phyloP scores from a whole-genome alignment of 2,888 invertebrate species.

The Heliconius charithonia region DNA sequence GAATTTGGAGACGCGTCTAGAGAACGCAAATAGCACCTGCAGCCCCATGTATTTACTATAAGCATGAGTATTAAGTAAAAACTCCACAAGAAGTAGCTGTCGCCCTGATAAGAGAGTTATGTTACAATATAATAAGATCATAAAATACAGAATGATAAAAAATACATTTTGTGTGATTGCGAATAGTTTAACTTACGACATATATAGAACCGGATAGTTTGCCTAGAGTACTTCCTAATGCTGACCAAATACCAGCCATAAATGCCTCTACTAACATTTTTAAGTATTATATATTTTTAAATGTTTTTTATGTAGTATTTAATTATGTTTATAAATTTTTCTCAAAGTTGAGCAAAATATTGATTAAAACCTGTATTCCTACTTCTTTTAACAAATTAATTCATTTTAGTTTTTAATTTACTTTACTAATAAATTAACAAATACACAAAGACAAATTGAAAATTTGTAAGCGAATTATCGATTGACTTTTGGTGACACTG shows the following conservation, averaged over 20 bases:
- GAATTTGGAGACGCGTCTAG: slow-evolving; percentile 84
- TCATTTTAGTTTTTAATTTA: background rate
- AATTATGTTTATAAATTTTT: background rate
- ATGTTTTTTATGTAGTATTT: background rate
- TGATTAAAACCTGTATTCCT: background rate
- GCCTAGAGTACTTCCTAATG: slow-evolving; percentile 85
- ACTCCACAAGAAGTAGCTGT: slow-evolving; percentile 68
- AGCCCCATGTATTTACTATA: slow-evolving; percentile 84
- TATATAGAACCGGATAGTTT: slow-evolving; percentile 83
- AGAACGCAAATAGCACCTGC: slow-evolving; percentile 85
- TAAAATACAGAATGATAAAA: background rate
- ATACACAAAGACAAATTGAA: no score
- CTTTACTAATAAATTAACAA: background rate
- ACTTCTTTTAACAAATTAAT: background rate
- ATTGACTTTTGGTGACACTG: no score
- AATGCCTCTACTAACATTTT: slow-evolving; percentile 79
- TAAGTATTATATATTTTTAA: background rate
- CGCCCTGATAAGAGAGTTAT: slow-evolving; percentile 58
- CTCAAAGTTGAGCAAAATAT: background rate
- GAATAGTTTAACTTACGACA: slow-evolving; percentile 55
- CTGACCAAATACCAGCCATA: slow-evolving; percentile 85
- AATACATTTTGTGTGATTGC: background rate
- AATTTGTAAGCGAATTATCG: no score
- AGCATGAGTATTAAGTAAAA: slow-evolving; percentile 79
- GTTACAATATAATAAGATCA: background rate